Evolutionary conservation across 2,888 invertebrate genomes (phyloP), one percentile per base, ranked within the genome.

Genomic region (Teinopalpus imperialis): DNA sequence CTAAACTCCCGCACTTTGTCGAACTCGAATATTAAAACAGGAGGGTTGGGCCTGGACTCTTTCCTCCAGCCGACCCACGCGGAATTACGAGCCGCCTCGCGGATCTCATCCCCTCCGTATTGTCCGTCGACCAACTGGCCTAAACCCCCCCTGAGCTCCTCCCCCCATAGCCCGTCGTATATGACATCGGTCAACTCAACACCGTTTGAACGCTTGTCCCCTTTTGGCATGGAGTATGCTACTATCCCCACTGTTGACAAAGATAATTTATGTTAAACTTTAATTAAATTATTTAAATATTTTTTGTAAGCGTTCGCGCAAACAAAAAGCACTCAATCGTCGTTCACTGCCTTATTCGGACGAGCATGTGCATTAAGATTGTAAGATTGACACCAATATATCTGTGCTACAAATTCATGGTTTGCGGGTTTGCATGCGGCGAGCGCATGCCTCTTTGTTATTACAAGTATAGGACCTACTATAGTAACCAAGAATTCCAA

Each of bases 51-150:
- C 3, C 68, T 57, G 1, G 93, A 92, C 69, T 95, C 95, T 74
- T 95, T 95, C 65, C 93, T 91, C 97, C 97, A 97, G 0, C 97
- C 97, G 18, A 97, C 93, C 97, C 97, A 97, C 37, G 96, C 95
- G 63, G 94, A 77, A 43, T 60, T 69, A 54, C 76, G 94, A 13
- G 92, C 91, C 6, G 87, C 88, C 52, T 87, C 85, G 78, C 93
- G 75, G 91, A 87, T 86, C 59, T 87, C 87, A 56, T 94, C 94
- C 1, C 94, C 93, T 0, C 95, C 96, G 53, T 91, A 91, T 61
- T 92, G 91, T 7, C 96, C 96, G 71, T 97, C 96, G 6, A 94
- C 94, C 55, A 98, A 89, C 71, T 95, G 95, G 1, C 97, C 97
- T 20, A 97, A 83, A 0, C 97, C 97, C 7, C 93, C 92, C 26